phyloP scores from a whole-genome alignment of 2,797 vertebrate genomes.

The Spinus olivaceus region DNA sequence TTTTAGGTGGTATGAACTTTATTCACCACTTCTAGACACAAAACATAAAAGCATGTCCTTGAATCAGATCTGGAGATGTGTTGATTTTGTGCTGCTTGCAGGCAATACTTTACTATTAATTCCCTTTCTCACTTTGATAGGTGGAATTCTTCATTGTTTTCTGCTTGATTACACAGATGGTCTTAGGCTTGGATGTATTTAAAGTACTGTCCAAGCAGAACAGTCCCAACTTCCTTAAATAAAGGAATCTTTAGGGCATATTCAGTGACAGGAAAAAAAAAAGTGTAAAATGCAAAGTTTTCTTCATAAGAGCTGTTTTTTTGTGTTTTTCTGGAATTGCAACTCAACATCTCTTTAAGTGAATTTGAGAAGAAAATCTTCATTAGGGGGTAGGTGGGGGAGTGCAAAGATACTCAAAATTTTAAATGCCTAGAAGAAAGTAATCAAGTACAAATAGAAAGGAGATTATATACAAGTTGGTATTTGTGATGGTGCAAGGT shows the following conservation, averaged over 20 bases:
- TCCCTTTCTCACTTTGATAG: background rate
- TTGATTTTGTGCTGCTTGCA: background rate
- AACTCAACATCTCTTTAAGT: background rate
- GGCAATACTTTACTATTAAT: background rate
- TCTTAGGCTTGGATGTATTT: background rate
- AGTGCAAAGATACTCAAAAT: background rate
- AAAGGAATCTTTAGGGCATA: background rate
- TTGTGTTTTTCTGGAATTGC: background rate
- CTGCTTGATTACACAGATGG: background rate
- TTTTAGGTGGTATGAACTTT: background rate
- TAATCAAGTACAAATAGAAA: background rate
- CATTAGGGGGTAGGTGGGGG: rapidly evolving
- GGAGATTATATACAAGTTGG: background rate
- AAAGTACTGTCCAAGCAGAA: background rate
- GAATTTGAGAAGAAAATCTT: background rate
- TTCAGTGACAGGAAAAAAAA: background rate
- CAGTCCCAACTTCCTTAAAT: background rate
- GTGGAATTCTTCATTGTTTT: background rate
- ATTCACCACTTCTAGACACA: background rate
- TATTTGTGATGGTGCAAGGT: background rate
- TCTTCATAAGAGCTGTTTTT: background rate
- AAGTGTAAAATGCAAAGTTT: background rate
- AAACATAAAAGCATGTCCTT: background rate
- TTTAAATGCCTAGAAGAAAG: background rate
- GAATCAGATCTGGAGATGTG: background rate